Base-by-base conservation (phyloP, 2,113 vertebrate species). In the Oxygymnocypris stewartii region DNA sequence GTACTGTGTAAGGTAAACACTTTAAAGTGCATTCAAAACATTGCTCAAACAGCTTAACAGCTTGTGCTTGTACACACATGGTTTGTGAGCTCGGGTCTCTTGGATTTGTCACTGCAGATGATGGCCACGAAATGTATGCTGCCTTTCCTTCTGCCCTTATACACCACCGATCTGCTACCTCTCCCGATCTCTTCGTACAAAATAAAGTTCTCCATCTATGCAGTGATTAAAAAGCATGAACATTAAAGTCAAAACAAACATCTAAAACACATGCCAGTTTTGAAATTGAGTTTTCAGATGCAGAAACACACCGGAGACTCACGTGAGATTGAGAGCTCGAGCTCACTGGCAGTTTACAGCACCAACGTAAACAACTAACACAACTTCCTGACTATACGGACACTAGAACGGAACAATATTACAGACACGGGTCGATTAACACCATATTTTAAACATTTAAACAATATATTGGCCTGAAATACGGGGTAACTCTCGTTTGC, bases 141-240 rank as follows among this genome's bases (percentile, higher is more conserved):
- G 4, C 97, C 96, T 86, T 97, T 99, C 88, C 93, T 94, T 83
- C 98, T 96, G 71, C 97, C 98, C 92, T 99, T 99, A 86, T 97
- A 98, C 82, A 98, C 97, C 57, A 97, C 65, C 0, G 96, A 97
- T 9, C 90, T 95, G 77, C 80, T 93, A 84, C 96, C 96, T 91
- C 93, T 90, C 88, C 97, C 97, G 7, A 99, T 94, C 91, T 99
- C 96, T 86, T 98, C 97, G 87, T 99, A 99, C 3, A 98, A 91
- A 91, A 99, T 91, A 4, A 97, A 99, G 92, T 98, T 98, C 85
- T 99, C 97, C 98, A 99, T 99, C 78, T 69, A 84, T 81, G 83
- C n/a, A 47, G 42, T 40, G 14, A 25, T 18, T 14, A n/a, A 18
- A 59, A 69, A 67, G 42, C 25, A 49, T 20, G 42, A 31, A 18